Evolutionary conservation across 2,888 invertebrate species (phyloP).

Genomic region (Cosmopolites sordidus): DNA sequence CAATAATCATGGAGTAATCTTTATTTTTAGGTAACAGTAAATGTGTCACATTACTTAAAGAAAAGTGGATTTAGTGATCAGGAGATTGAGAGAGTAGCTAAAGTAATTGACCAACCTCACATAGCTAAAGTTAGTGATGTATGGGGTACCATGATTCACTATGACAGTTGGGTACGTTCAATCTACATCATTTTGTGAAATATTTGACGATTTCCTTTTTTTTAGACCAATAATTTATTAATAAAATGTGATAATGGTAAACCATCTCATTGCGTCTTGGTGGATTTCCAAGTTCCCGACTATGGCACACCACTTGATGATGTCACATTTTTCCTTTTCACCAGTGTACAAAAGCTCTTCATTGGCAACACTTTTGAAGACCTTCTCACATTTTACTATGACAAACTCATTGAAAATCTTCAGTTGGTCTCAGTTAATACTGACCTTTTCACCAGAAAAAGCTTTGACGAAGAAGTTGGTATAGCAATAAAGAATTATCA

Average conservation of each 20-base stretch:
- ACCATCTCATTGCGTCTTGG: constrained; percentile 45
- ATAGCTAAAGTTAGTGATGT: constrained; percentile 7
- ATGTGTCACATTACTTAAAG: constrained; percentile 1
- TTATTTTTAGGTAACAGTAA: constrained; percentile 4
- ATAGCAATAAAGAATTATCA: constrained; percentile 12
- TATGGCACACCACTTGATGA: constrained; percentile 46
- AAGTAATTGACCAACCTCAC: not conserved
- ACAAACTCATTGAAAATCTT: constrained; percentile 8
- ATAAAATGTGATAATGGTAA: constrained; percentile 43
- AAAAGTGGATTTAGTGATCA: constrained; percentile 5
- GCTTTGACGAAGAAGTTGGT: constrained; percentile 17
- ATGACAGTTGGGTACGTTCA: constrained; percentile 19
- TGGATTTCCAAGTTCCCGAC: constrained; percentile 56
- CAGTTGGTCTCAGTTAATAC: constrained; percentile 11
- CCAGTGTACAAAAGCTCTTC: constrained; percentile 8
- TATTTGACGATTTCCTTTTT: not conserved
- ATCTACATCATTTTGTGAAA: too few relatives aligned
- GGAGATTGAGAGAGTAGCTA: constrained; percentile 4
- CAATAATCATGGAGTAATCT: not conserved
- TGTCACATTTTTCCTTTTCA: constrained; percentile 20
- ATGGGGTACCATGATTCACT: constrained; percentile 20
- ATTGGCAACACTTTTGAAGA: constrained; percentile 9
- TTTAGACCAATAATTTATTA: constrained; percentile 55
- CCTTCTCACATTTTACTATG: constrained; percentile 20
- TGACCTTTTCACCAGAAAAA: constrained; percentile 1